Conservation (phyloP, 1,140 invertebrate species). For the Zelostemma sp. region DNA sequence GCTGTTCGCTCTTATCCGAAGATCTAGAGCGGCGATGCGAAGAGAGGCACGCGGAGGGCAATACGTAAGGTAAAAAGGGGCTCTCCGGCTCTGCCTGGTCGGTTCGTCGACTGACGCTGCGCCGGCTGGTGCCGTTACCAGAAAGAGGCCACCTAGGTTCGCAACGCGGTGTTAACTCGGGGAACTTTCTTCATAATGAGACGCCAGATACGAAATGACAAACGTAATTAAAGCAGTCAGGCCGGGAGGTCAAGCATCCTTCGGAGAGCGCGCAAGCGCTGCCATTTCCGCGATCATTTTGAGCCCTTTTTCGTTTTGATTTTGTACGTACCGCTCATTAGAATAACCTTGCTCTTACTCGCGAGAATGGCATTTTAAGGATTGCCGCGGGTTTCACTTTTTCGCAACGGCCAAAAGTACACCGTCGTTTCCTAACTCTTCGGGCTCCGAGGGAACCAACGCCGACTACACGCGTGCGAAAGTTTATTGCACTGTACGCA, state of each 20-base stretch:
- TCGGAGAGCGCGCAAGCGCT: conserved; percentile 26
- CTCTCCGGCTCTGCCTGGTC: conserved; percentile 46
- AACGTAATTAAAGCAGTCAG: conserved; percentile 63
- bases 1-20: conserved; percentile 70
- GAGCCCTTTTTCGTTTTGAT: too few relatives aligned
- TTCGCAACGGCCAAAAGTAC: conserved; percentile 44
- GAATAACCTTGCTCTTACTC: conserved; percentile 7
- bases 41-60: conserved; percentile 67
- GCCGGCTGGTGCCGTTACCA: conserved; percentile 64
- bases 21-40: conserved; percentile 71
- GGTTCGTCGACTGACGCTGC: conserved; percentile 51
- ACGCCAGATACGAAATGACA: conserved; percentile 64
- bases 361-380: background rate
- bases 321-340: too few relatives aligned
- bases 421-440: conserved; percentile 46
- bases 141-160: conserved; percentile 65
- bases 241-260: conserved; percentile 54
- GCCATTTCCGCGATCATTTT: conserved; percentile 54
- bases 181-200: conserved; percentile 67
- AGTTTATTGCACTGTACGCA: conserved; percentile 47
- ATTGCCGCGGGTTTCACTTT: conserved; percentile 24
- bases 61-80: conserved; percentile 51
- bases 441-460: conserved; percentile 43
- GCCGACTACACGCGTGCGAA: conserved; percentile 43
- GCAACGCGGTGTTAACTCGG: conserved; percentile 57